phyloP scores from a whole-genome alignment of 2,888 invertebrate species.

The Erannis defoliaria region DNA sequence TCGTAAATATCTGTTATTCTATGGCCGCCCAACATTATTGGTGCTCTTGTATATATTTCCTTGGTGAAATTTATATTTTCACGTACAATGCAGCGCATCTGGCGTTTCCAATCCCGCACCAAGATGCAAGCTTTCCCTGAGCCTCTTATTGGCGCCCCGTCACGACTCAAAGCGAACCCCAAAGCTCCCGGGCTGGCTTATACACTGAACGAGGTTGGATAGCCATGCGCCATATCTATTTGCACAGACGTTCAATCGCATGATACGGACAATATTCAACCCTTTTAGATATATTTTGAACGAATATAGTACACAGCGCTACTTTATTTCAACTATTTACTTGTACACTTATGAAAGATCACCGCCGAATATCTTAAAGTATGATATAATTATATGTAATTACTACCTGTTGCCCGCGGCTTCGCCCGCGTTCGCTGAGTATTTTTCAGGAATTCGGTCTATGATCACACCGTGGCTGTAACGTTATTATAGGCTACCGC shows the following conservation, averaged over 20 bases:
- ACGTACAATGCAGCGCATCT: conserved; percentile 4
- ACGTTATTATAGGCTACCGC: no score
- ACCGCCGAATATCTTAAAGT: no score
- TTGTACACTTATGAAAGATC: no score
- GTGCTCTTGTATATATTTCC: conserved; percentile 6
- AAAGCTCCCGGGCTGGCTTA: conserved; percentile 44
- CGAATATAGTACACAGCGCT: conserved; percentile 14
- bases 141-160: conserved; percentile 68
- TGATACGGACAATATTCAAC: conserved; percentile 51
- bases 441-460: no score
- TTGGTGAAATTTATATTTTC: conserved; percentile 9
- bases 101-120: conserved; percentile 16
- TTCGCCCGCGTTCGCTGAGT: no score
- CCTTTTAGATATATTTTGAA: conserved; percentile 39
- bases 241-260: conserved; percentile 65
- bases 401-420: no score
- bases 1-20: background rate
- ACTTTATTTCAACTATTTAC: background rate
- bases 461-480: no score
- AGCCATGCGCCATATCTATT: conserved; percentile 66
- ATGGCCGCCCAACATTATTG: conserved; percentile 1
- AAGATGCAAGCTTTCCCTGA: conserved; percentile 49
- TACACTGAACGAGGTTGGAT: conserved; percentile 39
- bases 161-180: conserved; percentile 57
- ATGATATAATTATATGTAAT: no score